These are phyloP conservation scores for Anoplophora glabripennis DNA, from an alignment of 1,140 invertebrate species.

Conservation along the genomic window DNA sequence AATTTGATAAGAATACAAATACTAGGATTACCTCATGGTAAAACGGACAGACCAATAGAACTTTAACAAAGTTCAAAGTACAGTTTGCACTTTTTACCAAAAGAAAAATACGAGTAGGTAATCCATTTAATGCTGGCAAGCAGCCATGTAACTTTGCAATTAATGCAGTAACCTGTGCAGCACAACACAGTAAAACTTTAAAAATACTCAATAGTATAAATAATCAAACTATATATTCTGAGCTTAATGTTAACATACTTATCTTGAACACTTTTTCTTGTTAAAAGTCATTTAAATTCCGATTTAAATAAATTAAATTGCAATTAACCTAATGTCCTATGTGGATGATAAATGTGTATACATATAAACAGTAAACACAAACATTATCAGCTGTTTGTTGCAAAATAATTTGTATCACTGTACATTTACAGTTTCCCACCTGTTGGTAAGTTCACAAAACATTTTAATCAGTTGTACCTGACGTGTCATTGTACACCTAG, in stretches of 20 bases:
- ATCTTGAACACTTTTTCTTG: no score
- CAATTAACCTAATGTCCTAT: neutral
- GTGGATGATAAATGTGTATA: neutral
- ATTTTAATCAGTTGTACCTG: neutral
- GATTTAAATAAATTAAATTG: no score
- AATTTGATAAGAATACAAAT: neutral
- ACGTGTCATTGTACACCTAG: slow-evolving; percentile 3
- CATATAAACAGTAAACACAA: neutral
- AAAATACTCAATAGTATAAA: no score
- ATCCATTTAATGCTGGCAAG: no score
- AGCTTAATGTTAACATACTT: no score
- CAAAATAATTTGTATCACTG: slow-evolving; percentile 7
- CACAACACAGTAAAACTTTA: neutral
- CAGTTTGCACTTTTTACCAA: no score
- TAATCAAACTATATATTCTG: no score
- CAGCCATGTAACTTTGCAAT: no score
- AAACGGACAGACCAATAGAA: neutral
- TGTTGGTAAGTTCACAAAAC: neutral
- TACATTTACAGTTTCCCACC: slow-evolving; percentile 19
- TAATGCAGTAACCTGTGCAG: no score
- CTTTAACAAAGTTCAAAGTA: no score
- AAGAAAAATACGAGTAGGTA: no score
- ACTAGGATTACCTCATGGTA: neutral
- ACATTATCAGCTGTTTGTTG: neutral
- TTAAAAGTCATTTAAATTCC: no score